A percentile compares a stretch with the other conserved stretches of the same genome.
phyloP scores from a whole-genome alignment of 2,113 vertebrate species.

The Pithys albifrons region DNA sequence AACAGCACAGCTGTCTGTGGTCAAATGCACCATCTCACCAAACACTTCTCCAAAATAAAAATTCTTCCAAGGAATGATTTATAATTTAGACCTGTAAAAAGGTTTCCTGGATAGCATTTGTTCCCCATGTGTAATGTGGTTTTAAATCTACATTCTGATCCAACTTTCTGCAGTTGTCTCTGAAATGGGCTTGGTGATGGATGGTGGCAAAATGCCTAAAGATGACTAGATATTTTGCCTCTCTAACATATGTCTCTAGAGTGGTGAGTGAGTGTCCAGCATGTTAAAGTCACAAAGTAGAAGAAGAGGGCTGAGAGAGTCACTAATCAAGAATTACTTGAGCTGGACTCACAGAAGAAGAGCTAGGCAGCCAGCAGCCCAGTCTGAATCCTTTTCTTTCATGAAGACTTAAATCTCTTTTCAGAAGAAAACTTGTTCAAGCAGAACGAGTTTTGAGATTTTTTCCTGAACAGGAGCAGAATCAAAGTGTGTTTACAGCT shows the following conservation, averaged over 20 bases:
- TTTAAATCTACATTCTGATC: slow-evolving; percentile 33
- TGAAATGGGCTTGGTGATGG: slow-evolving; percentile 9
- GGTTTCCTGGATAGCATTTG: slow-evolving; percentile 33
- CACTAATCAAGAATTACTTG: not conserved
- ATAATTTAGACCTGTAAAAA: slow-evolving; percentile 18
- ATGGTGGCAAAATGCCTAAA: not conserved
- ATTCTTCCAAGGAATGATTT: slow-evolving; percentile 19
- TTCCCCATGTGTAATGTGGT: slow-evolving; percentile 20
- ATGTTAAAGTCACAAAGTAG: not conserved
- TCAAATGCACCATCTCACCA: slow-evolving; percentile 7
- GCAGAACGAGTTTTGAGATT: not conserved
- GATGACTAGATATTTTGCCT: slow-evolving; percentile 21
- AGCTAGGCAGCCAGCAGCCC: not conserved
- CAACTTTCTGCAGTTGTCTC: slow-evolving; percentile 17
- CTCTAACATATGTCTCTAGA: not conserved
- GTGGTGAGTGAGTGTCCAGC: slow-evolving; percentile 11
- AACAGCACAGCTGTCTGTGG: slow-evolving; percentile 4
- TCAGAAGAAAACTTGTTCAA: not conserved
- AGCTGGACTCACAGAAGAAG: not conserved
- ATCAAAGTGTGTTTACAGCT: not conserved
- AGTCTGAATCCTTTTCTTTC: not conserved
- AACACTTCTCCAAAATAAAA: slow-evolving; percentile 18
- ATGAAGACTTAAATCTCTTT: not conserved
- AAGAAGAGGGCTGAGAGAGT: not conserved
- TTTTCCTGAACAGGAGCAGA: not conserved